Conservation (phyloP, 2,797 vertebrate species). For the Sandelia bainsii region DNA sequence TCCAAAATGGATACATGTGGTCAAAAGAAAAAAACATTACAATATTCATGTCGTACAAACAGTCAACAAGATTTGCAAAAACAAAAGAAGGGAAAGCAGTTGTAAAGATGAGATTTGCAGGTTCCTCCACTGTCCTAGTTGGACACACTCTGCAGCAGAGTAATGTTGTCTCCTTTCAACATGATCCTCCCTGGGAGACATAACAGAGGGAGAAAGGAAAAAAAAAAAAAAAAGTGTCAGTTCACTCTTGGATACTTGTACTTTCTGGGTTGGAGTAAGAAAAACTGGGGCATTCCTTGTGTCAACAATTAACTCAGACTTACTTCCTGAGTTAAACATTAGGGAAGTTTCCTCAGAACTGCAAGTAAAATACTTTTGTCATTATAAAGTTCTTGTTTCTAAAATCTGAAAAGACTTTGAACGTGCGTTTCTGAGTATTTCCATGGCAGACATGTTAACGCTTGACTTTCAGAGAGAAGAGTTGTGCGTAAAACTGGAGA, state of each 20-base stretch:
- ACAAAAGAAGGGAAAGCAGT: constrained; percentile 18
- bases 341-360: no score
- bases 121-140: constrained; percentile 57
- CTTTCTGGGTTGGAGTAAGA: no score
- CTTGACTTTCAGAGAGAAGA: no score
- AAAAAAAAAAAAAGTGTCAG: constrained; percentile 8
- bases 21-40: constrained; percentile 45
- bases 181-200: constrained; percentile 84
- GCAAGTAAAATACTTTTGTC: no score
- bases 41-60: constrained; percentile 58
- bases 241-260: constrained; percentile 16
- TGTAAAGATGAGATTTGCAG: constrained; percentile 15
- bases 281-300: no score
- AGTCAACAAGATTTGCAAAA: constrained; percentile 15
- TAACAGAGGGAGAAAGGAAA: constrained; percentile 1
- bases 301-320: no score
- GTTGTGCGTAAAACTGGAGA: no score
- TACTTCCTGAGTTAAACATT: no score
- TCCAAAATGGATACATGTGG: constrained; percentile 44
- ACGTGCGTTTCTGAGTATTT: no score
- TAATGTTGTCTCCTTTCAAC: constrained; percentile 90
- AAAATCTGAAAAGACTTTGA: no score
- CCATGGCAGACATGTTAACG: no score
- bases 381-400: no score
- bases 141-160: constrained; percentile 86